Evolutionary conservation across 2,888 invertebrate genomes (phyloP).

Genomic region (Erannis defoliaria): DNA sequence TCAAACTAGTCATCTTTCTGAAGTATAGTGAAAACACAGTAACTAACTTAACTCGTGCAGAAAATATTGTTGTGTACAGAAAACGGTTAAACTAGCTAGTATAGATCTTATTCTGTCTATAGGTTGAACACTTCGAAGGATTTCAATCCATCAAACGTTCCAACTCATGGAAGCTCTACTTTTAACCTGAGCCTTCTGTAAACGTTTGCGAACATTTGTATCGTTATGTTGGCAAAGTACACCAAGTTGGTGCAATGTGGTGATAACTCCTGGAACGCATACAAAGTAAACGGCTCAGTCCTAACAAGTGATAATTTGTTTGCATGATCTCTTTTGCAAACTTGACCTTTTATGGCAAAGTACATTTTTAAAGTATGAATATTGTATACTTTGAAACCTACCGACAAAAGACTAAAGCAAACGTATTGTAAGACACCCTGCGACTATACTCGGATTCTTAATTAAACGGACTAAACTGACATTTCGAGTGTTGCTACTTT

Average conservation of each 20-base stretch:
- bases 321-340: background rate
- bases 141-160: background rate
- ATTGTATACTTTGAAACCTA: background rate
- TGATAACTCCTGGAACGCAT: conserved; percentile 31
- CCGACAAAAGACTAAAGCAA: background rate
- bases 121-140: too few species aligned
- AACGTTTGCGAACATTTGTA: conserved; percentile 22
- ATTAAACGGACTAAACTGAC: too few species aligned
- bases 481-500: too few species aligned
- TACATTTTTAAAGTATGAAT: background rate
- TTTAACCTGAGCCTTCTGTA: background rate
- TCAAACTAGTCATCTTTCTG: too few species aligned
- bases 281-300: conserved; percentile 14
- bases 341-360: background rate
- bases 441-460: too few species aligned
- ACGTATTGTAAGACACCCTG: too few species aligned
- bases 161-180: background rate
- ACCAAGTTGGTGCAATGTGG: conserved; percentile 19
- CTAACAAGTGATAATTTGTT: conserved; percentile 1
- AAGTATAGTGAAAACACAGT: too few species aligned
- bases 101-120: too few species aligned
- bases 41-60: too few species aligned
- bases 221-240: background rate
- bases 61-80: too few species aligned
- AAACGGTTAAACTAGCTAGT: too few species aligned